Evolutionary conservation across 2,113 vertebrate species (phyloP), one percentile per base, ranked within the genome.

Genomic region (Phaethornis superciliosus): DNA sequence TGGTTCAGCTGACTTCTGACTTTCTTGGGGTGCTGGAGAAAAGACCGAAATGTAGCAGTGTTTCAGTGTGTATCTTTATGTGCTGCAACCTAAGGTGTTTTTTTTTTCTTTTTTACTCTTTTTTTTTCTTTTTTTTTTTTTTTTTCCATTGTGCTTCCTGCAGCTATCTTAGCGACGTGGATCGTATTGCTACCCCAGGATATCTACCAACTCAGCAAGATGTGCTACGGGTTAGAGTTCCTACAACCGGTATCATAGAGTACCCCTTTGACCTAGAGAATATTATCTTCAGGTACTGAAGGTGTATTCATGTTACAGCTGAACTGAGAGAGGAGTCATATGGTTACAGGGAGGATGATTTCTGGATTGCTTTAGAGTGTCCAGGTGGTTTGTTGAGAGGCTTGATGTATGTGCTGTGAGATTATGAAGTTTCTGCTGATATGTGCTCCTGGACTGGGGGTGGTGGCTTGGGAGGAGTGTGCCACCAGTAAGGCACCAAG

Each of bases 181-280:
- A 99, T 91, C 98, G 98, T 95, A 99, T 99, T 22, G 98, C 98
- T 49, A 94, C 97, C 40, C 81, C 96, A 6, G 98, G 98, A 96
- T 99, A 98, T 94, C 97, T 99, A 95, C 99, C 99, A 96, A 99
- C 98, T 81, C 98, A 99, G 97, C 99, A 99, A 97, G 99, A 99
- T 62, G 98, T 99, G 94, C 98, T 99, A 93, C 98, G 98, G 96
- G 99, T 99, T 65, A 97, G 99, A 83, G 99, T 99, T 92, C 99
- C 99, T 82, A 99, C 99, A 83, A 99, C 99, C 0, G 99, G 99
- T 82, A 99, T 99, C 98, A 99, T 99, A 96, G 99, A 99, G 94
- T 99, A 99, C 97, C 99, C 99, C 35, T 99, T 99, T 91, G 98
- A 99, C 97, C 97, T 99, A 98, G 98, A 99, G 98, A 99, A 98